Conservation (phyloP, 92 coral and sea anemone species). For the Bergia sp. region DNA sequence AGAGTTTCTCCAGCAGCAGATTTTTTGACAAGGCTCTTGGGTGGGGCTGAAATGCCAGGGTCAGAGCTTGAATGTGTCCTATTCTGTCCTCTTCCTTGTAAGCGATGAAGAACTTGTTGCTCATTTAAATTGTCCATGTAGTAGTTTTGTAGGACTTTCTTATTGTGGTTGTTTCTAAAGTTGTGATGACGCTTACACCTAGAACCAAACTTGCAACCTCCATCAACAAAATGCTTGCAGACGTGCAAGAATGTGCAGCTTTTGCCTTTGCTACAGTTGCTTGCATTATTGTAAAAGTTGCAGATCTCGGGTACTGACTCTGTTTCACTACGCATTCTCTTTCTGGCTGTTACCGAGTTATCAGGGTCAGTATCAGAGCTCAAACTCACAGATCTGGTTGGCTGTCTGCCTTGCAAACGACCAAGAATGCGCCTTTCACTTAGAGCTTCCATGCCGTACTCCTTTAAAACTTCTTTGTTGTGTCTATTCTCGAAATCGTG, state of each 20-base stretch:
- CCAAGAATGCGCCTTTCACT: conserved; percentile 48
- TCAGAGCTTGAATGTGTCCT: conserved; percentile 54
- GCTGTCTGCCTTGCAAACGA: neutral
- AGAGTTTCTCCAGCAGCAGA: conserved; percentile 37
- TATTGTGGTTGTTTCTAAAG: conserved; percentile 63
- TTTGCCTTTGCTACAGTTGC: conserved; percentile 50
- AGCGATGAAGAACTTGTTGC: conserved; percentile 2
- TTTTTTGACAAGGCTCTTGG: neutral
- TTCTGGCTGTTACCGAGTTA: neutral
- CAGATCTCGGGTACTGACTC: conserved; percentile 73
- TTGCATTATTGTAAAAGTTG: conserved; percentile 75
- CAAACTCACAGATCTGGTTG: conserved; percentile 4
- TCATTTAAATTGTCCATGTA: conserved; percentile 48
- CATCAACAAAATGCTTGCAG: conserved; percentile 78
- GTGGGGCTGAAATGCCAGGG: conserved; percentile 10
- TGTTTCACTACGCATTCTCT: neutral
- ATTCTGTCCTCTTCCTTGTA: conserved; percentile 57
- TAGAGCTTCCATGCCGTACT: conserved; percentile 46
- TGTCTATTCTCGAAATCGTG: conserved; percentile 72
- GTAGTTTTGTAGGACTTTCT: conserved; percentile 51
- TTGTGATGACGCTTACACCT: conserved; percentile 73
- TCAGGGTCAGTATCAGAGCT: conserved; percentile 13
- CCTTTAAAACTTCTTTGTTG: conserved; percentile 54
- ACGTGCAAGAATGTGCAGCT: conserved; percentile 82
- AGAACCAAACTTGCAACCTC: conserved; percentile 74